These are phyloP conservation scores for Tuberolachnus salignus DNA, from an alignment of 2,888 invertebrate genomes.

Conservation along the genomic window DNA sequence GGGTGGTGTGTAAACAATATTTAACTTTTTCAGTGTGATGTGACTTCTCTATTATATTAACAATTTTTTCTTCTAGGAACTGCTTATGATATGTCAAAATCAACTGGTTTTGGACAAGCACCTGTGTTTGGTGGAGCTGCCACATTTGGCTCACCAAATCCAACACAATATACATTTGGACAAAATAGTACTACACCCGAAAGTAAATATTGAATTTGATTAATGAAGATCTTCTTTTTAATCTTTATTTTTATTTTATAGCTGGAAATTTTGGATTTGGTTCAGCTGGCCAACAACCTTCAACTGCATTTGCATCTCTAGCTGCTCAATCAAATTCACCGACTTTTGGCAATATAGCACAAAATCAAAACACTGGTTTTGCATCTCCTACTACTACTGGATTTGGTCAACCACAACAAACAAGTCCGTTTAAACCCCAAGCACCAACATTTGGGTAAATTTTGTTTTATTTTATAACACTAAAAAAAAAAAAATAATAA, in stretches of 20 bases:
- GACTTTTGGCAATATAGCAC: slow-evolving; percentile 55
- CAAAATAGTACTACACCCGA: slow-evolving; percentile 26
- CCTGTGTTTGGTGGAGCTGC: slow-evolving; percentile 50
- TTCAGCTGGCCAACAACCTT: slow-evolving; percentile 40
- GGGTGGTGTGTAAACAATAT: slow-evolving; percentile 32
- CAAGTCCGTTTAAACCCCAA: slow-evolving; percentile 52
- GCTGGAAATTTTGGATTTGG: slow-evolving; percentile 39
- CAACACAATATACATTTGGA: slow-evolving; percentile 45
- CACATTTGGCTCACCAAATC: slow-evolving; percentile 35
- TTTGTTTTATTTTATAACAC: background rate
- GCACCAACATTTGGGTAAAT: slow-evolving; percentile 51
- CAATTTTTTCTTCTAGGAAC: slow-evolving; percentile 25
- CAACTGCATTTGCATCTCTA: slow-evolving; percentile 52
- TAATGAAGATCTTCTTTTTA: background rate
- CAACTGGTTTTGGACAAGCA: slow-evolving; percentile 45
- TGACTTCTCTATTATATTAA: background rate
- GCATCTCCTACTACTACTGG: slow-evolving; percentile 32
- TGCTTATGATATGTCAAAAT: slow-evolving; percentile 33
- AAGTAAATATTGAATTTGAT: background rate
- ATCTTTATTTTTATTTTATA: background rate
- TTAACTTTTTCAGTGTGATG: background rate
- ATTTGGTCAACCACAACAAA: slow-evolving; percentile 50
- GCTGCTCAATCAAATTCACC: slow-evolving; percentile 52
- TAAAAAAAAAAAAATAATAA: background rate
- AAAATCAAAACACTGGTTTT: slow-evolving; percentile 52